Evolutionary conservation across 2,888 invertebrate genomes (phyloP), one percentile per base, ranked within the genome.

Genomic region (Drosophila neotestacea): DNA sequence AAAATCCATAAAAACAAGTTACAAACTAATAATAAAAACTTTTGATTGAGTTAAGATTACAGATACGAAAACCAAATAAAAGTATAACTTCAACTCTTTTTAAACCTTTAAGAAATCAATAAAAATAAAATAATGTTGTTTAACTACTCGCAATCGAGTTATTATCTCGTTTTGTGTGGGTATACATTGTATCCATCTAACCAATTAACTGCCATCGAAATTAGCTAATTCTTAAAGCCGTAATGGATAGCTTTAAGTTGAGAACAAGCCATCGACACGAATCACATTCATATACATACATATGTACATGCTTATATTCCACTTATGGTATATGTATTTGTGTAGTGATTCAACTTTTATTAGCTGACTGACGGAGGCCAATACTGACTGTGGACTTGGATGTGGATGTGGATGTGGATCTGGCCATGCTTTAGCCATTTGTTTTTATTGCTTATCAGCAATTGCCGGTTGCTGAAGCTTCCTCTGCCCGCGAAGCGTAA

Each of bases 401-500:
- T 42, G 4, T 30, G 16, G 41, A 27, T 41, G 28, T 47, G 27
- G 32, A 38, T 60, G 47, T 54, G 10, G 13, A 63, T 48, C 65
- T 46, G 59, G 38, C 59, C 70, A 73, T 85, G 79, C 63, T 68
- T 76, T 60, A 68, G 73, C 76, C 86, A 77, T 88, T 82, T 88
- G 88, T 79, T 85, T 83, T 88, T 83, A 83, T 85, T 62, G 67
- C 83, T 82, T 85, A 88, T 88, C 85, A 79, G 71, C 77, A 82
- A 85, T 82, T 87, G 85, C 42, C 65, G 48, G 51, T 51, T 55
- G 66, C 41, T 56, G 61, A 6, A 7, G 58, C 47, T 76, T 68
- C 69, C 46, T 60, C 71, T 50, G 65, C 39, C 62, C 46, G 16
- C 62, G 52, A 61, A 60, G 75, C 67, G 64, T 79, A 79, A 87